These are phyloP conservation scores for Dallia pectoralis DNA, from an alignment of 2,797 vertebrate species.

Conservation along the genomic window DNA sequence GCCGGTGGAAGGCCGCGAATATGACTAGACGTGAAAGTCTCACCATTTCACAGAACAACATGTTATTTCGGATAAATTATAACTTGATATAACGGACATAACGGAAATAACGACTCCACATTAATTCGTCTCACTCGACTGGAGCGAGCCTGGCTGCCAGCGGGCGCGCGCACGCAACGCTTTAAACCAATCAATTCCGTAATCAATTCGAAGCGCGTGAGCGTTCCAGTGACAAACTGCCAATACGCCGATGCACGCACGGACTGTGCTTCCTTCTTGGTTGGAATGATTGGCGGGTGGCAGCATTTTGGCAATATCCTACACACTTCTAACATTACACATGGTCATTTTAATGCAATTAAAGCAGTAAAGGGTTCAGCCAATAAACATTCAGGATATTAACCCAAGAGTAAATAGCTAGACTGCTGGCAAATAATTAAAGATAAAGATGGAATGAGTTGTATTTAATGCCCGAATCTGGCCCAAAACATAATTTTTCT, in stretches of 20 bases:
- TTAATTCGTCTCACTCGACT: neutral
- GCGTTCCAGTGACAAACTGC: neutral
- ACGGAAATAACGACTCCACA: neutral
- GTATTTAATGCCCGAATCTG: too few relatives aligned
- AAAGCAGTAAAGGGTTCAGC: too few relatives aligned
- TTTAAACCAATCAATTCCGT: constrained; percentile 3
- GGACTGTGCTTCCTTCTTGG: neutral
- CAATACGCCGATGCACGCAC: neutral
- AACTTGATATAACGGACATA: neutral
- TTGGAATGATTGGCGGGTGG: too few relatives aligned
- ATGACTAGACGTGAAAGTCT: neutral
- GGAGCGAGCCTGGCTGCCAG: neutral
- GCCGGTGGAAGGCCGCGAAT: neutral
- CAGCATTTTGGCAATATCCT: too few relatives aligned
- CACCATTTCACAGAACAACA: neutral
- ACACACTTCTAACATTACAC: too few relatives aligned
- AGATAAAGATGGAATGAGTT: neutral
- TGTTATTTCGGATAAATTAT: neutral
- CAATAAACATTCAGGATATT: too few relatives aligned
- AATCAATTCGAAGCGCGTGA: constrained; percentile 7
- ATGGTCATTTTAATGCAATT: too few relatives aligned
- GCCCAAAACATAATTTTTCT: too few relatives aligned
- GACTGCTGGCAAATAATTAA: neutral
- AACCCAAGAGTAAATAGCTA: too few relatives aligned
- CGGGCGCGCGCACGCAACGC: too few relatives aligned